Percentiles rank a stretch among this genome's conserved stretches.
phyloP scores from a whole-genome alignment of 1,140 invertebrate species.

The Matsumurasca onukii region DNA sequence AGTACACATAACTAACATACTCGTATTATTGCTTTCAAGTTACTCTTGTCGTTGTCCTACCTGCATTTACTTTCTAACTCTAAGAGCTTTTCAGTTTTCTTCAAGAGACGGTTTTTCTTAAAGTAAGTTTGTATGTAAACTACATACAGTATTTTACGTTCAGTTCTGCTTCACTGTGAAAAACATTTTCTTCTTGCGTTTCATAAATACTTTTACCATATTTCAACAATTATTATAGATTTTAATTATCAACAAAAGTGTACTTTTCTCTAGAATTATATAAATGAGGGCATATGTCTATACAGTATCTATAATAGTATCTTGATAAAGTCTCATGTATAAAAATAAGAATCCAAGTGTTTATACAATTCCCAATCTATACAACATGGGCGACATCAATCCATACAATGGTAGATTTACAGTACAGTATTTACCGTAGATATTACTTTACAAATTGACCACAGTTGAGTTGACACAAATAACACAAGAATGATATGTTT shows the following conservation, averaged over 20 bases:
- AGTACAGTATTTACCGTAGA: constrained; percentile 18
- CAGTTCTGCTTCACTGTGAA: no score
- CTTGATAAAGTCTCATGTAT: constrained; percentile 25
- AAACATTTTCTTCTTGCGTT: no score
- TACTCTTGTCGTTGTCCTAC: no score
- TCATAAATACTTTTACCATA: no score
- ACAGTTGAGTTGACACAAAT: constrained; percentile 17
- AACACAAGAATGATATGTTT: constrained; percentile 16
- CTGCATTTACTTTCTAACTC: no score
- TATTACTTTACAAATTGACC: constrained; percentile 24
- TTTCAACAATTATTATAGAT: constrained; percentile 17
- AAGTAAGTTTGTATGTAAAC: no score
- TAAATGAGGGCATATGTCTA: constrained; percentile 18
- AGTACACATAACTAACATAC: no score
- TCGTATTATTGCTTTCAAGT: no score
- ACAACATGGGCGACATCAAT: constrained; percentile 22
- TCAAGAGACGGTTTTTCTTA: no score
- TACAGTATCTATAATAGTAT: constrained; percentile 19
- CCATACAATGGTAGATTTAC: constrained; percentile 18
- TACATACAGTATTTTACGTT: no score
- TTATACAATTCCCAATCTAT: constrained; percentile 22
- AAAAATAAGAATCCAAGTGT: constrained; percentile 25
- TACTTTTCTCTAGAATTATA: neutral
- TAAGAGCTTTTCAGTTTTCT: no score
- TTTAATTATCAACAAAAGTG: constrained; percentile 12